Conservation (phyloP, 1,140 invertebrate genomes). For the Hylaeus anthracinus region DNA sequence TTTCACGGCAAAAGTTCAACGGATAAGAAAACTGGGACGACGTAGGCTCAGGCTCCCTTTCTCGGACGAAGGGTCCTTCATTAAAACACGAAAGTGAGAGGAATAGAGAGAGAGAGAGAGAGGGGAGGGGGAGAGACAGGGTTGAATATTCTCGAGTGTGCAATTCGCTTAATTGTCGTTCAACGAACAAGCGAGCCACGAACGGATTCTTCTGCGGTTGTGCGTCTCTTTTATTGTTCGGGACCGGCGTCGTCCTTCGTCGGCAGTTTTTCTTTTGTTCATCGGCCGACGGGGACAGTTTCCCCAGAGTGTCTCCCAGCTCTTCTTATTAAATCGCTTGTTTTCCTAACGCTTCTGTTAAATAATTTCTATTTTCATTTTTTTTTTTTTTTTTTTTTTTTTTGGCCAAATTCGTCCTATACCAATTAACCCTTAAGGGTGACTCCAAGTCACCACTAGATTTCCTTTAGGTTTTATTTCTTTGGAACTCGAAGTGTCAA, state of each 20-base stretch:
- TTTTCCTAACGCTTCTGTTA: not conserved
- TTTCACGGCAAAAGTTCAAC: not conserved
- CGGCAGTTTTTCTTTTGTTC: not conserved
- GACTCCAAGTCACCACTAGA: too few species aligned
- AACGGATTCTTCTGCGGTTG: conserved; percentile 32
- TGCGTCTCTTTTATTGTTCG: conserved; percentile 29
- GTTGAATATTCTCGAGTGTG: conserved; percentile 38
- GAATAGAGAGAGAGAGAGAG: not conserved
- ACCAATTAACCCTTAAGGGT: too few species aligned
- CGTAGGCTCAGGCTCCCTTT: conserved; percentile 34
- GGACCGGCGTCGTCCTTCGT: conserved; percentile 26
- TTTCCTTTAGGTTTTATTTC: too few species aligned
- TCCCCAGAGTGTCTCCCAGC: not conserved
- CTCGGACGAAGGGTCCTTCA: conserved; percentile 57
- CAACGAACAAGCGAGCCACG: conserved; percentile 49
- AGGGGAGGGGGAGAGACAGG: not conserved
- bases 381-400: too few species aligned
- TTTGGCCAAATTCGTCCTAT: too few species aligned
- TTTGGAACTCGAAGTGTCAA: too few species aligned
- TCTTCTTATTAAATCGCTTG: not conserved
- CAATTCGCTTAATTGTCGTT: conserved; percentile 66
- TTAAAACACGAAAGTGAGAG: conserved; percentile 54
- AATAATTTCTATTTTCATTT: not conserved
- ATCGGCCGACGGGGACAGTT: not conserved
- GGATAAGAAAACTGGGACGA: conserved; percentile 64